Percentiles rank a stretch among this genome's conserved stretches.
These are phyloP conservation scores for Callionymus lyra DNA, from an alignment of 2,113 vertebrate genomes.

Conservation along the genomic window DNA sequence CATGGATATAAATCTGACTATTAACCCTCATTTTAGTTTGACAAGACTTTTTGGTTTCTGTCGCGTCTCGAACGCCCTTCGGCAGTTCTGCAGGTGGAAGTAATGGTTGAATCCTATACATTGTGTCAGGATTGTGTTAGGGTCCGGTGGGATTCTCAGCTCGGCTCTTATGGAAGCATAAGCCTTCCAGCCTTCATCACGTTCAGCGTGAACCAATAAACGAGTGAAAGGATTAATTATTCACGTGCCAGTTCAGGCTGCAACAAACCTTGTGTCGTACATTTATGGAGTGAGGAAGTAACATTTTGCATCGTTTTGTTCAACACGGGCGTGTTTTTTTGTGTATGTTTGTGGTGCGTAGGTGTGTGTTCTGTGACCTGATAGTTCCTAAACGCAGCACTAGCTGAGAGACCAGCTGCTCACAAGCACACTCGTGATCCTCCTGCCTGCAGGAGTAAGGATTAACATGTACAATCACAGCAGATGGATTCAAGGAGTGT, in stretches of 20 bases:
- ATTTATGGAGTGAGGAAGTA: no score
- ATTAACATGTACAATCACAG: neutral
- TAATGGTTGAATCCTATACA: no score
- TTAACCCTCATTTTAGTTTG: no score
- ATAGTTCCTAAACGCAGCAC: conserved; percentile 11
- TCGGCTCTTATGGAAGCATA: conserved; percentile 17
- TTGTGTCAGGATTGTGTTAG: no score
- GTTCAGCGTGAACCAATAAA: conserved; percentile 2
- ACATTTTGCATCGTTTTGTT: no score
- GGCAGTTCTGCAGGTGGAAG: no score
- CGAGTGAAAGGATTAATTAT: conserved; percentile 10
- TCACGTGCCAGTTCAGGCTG: conserved; percentile 1
- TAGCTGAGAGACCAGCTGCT: conserved; percentile 42
- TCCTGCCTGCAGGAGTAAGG: neutral
- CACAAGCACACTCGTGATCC: conserved; percentile 1
- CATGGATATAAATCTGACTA: no score
- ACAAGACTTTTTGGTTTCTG: no score
- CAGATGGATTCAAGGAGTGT: neutral
- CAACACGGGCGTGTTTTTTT: neutral
- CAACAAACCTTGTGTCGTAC: no score
- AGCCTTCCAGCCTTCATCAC: conserved; percentile 5
- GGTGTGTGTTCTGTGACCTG: conserved; percentile 15
- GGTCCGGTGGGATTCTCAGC: conserved; percentile 5
- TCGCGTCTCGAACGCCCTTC: no score
- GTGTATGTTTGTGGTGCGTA: conserved; percentile 7